phyloP scores from a whole-genome alignment of 2,113 vertebrate species.

The Peromyscus polionotus region DNA sequence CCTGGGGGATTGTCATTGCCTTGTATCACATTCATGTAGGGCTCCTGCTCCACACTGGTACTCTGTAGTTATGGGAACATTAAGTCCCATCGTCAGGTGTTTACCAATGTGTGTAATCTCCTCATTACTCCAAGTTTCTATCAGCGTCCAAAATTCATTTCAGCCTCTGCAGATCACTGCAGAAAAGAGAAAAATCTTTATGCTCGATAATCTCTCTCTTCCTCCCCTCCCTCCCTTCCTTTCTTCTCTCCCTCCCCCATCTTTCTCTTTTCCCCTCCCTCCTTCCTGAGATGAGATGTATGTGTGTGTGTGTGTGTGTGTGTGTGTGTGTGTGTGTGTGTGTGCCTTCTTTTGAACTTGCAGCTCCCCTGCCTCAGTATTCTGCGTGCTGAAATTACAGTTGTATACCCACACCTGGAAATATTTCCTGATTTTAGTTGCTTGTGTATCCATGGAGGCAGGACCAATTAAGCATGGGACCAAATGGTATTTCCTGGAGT shows the following conservation, averaged over 20 bases:
- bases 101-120: neutral
- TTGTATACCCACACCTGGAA: neutral
- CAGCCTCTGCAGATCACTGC: neutral
- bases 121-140: neutral
- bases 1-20: neutral
- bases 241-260: too few relatives aligned
- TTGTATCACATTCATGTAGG: neutral
- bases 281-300: neutral
- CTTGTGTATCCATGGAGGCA: conserved; percentile 2
- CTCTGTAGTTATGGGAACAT: neutral
- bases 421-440: conserved; percentile 30
- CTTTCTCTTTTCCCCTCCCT: neutral
- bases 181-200: conserved; percentile 40
- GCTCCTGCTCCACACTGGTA: neutral
- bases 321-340: neutral
- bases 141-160: neutral
- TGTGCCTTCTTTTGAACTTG: neutral
- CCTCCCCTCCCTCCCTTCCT: rapidly evolving
- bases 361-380: neutral
- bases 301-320: neutral
- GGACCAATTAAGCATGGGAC: neutral
- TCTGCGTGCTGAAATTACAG: neutral
- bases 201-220: neutral
- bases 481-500: neutral
- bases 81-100: neutral